Conservation (phyloP, 2,888 invertebrate species). For the Eremobia ochroleuca region DNA sequence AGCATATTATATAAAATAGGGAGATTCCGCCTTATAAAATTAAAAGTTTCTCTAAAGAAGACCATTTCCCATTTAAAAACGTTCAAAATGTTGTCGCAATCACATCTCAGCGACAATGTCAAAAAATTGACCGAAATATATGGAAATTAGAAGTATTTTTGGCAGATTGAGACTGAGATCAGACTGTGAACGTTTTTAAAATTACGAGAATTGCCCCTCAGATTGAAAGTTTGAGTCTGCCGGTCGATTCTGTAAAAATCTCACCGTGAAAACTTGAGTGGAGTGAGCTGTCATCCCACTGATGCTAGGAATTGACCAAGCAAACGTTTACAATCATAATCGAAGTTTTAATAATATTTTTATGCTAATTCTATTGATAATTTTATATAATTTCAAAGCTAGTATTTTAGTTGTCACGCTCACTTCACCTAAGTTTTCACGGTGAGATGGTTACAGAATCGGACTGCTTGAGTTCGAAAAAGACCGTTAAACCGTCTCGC, state of each 20-base stretch:
- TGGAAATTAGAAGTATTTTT: background rate
- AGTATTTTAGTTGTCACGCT: no score
- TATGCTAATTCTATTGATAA: no score
- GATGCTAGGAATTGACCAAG: no score
- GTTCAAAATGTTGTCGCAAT: background rate
- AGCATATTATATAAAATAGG: background rate
- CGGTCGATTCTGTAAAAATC: no score
- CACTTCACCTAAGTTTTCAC: no score
- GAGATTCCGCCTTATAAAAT: background rate
- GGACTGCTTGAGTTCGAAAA: slow-evolving; percentile 30
- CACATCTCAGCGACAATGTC: background rate
- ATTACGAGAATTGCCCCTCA: background rate
- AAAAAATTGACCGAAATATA: background rate
- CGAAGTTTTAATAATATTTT: no score
- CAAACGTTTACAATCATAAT: no score
- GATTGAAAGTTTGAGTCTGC: slow-evolving; percentile 3
- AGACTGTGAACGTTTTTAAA: background rate
- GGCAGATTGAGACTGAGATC: background rate
- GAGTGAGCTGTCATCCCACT: no score
- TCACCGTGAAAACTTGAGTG: no score
- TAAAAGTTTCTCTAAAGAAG: slow-evolving; percentile 1
- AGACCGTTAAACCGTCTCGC: slow-evolving; percentile 51
- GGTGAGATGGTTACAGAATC: no score
- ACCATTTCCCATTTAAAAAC: background rate
- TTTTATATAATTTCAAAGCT: no score